Evolutionary conservation across 2,113 vertebrate species (phyloP).

Genomic region (Cololabis saira): DNA sequence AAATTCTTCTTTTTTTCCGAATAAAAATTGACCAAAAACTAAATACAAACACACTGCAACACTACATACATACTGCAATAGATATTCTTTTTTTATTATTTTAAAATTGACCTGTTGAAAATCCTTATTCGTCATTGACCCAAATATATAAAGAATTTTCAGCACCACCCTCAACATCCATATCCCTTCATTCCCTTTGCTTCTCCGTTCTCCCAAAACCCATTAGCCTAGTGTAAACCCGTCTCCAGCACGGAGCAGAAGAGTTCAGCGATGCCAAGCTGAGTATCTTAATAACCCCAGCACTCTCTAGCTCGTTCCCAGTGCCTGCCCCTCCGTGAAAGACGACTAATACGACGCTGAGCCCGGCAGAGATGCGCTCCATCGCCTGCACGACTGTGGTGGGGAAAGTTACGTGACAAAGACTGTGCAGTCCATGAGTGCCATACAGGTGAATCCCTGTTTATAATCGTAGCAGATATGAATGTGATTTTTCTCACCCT

Average conservation of each 20-base stretch:
- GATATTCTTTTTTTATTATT: too few relatives aligned
- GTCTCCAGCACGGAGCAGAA: conserved; percentile 59
- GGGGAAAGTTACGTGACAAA: conserved; percentile 24
- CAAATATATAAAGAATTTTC: too few relatives aligned
- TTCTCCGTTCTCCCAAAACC: conserved; percentile 26
- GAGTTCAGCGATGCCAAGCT: conserved; percentile 70
- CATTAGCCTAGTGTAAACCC: conserved; percentile 59
- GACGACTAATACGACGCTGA: conserved; percentile 56
- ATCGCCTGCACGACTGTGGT: conserved; percentile 42
- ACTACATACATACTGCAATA: too few relatives aligned
- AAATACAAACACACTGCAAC: too few relatives aligned
- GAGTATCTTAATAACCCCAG: conserved; percentile 71
- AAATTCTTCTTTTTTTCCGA: too few relatives aligned
- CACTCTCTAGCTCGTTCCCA: conserved; percentile 49
- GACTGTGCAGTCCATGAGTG: conserved; percentile 4
- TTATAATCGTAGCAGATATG: not conserved
- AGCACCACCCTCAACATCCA: too few relatives aligned
- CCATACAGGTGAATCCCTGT: not conserved
- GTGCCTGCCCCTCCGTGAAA: conserved; percentile 56
- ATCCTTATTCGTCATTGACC: too few relatives aligned
- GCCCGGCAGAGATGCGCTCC: conserved; percentile 40
- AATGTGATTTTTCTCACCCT: not conserved
- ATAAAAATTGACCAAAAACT: too few relatives aligned
- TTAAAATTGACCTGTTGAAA: too few relatives aligned
- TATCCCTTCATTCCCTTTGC: not conserved